These are phyloP conservation scores for Galerucella pusilla DNA, from an alignment of 2,888 invertebrate species.

Conservation along the genomic window DNA sequence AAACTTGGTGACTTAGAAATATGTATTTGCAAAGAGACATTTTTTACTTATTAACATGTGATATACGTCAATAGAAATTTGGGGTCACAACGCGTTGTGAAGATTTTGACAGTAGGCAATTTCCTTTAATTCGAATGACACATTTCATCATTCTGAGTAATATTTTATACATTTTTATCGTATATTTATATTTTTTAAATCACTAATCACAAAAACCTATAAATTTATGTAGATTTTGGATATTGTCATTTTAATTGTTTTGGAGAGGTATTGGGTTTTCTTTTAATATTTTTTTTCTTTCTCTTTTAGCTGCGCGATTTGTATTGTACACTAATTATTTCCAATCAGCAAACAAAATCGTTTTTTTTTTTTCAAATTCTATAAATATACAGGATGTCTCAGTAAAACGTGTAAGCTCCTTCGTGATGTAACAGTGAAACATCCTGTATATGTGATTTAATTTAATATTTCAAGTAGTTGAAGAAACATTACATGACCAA, in stretches of 20 bases:
- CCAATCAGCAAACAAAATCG: neutral
- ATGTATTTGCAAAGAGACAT: no score
- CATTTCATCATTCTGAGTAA: slow-evolving; percentile 51
- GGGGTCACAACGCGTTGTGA: neutral
- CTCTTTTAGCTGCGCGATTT: slow-evolving; percentile 26
- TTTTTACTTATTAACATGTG: no score
- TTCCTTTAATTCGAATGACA: slow-evolving; percentile 1
- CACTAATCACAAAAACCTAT: slow-evolving; percentile 51
- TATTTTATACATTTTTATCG: slow-evolving; percentile 49
- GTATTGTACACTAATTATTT: slow-evolving; percentile 20
- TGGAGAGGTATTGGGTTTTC: slow-evolving; percentile 23
- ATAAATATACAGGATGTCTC: no score
- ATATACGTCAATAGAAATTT: neutral
- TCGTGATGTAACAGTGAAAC: no score
- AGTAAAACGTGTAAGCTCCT: no score
- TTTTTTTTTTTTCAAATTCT: neutral
- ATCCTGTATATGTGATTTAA: no score
- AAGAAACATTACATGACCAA: no score
- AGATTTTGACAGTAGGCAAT: slow-evolving; percentile 28
- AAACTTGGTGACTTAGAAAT: no score
- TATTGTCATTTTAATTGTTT: slow-evolving; percentile 58
- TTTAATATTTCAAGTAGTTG: no score
- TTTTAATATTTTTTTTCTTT: slow-evolving; percentile 21
- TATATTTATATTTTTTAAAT: slow-evolving; percentile 50
- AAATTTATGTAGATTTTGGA: slow-evolving; percentile 55